These are phyloP conservation scores for Melanotaenia parkinsoni DNA, from an alignment of 2,797 vertebrate genomes.

Conservation along the genomic window DNA sequence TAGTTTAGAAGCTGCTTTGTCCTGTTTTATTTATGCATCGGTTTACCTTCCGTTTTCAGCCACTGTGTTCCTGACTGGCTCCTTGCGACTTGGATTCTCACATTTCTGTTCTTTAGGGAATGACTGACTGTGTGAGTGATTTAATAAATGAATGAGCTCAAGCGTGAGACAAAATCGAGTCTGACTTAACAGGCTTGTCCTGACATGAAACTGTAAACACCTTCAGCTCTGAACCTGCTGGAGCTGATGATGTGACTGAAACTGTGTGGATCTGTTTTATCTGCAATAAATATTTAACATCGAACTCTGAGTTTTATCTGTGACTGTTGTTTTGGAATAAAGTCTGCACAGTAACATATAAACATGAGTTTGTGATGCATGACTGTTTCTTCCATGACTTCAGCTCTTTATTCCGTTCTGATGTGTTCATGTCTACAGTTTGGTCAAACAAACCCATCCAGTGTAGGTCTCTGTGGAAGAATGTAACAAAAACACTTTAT, in stretches of 20 bases:
- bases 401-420: conserved; percentile 1
- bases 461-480: conserved; percentile 33
- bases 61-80: conserved; percentile 12
- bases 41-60: conserved; percentile 4
- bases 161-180: conserved; percentile 31
- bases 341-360: background rate
- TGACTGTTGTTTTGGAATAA: background rate
- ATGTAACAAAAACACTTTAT: conserved; percentile 16
- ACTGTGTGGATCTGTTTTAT: conserved; percentile 60
- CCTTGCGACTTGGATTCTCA: conserved; percentile 16
- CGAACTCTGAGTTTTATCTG: conserved; percentile 10
- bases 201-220: conserved; percentile 61
- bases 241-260: conserved; percentile 36
- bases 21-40: conserved; percentile 24
- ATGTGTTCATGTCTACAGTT: conserved; percentile 5
- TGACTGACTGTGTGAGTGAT: conserved; percentile 29
- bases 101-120: conserved; percentile 10
- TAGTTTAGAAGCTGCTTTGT: conserved; percentile 13
- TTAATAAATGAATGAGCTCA: conserved; percentile 24
- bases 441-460: conserved; percentile 11
- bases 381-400: conserved; percentile 14
- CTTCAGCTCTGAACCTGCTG: conserved; percentile 45
- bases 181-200: conserved; percentile 39
- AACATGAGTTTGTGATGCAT: background rate
- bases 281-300: conserved; percentile 79